Evolutionary conservation across 2,888 invertebrate genomes (phyloP).

Genomic region (Strigamia transsilvanica): DNA sequence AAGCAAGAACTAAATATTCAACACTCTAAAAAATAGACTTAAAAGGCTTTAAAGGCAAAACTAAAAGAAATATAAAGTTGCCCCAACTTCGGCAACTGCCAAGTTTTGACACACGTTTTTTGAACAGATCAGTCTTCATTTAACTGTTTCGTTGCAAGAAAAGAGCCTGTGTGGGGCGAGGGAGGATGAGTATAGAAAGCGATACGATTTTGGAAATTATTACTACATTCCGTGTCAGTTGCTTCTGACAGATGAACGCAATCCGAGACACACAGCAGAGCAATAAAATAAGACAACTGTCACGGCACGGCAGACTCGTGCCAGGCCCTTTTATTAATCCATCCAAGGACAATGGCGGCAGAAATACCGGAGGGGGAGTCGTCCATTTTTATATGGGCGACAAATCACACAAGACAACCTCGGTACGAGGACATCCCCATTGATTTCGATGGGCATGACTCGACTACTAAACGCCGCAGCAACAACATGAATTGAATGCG

Average conservation of each 20-base stretch:
- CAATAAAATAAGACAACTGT: conserved; percentile 44
- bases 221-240: conserved; percentile 42
- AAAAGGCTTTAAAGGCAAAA: too few relatives aligned
- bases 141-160: neutral
- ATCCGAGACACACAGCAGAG: conserved; percentile 42
- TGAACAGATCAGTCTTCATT: neutral
- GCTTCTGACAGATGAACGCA: conserved; percentile 44
- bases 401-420: conserved; percentile 38
- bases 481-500: neutral
- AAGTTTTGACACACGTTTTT: neutral
- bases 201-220: conserved; percentile 38
- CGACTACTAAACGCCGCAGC: neutral
- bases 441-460: conserved; percentile 23
- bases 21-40: too few relatives aligned
- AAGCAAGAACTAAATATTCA: too few relatives aligned
- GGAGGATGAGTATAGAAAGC: neutral
- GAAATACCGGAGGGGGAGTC: conserved; percentile 33
- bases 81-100: too few relatives aligned
- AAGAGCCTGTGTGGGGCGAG: neutral
- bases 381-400: conserved; percentile 44
- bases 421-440: conserved; percentile 24
- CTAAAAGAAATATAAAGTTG: too few relatives aligned
- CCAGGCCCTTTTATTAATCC: conserved; percentile 42
- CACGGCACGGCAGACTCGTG: conserved; percentile 44
- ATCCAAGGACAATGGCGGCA: conserved; percentile 39